Conservation (phyloP, 2,113 vertebrate genomes). For the Girardinichthys multiradiatus region DNA sequence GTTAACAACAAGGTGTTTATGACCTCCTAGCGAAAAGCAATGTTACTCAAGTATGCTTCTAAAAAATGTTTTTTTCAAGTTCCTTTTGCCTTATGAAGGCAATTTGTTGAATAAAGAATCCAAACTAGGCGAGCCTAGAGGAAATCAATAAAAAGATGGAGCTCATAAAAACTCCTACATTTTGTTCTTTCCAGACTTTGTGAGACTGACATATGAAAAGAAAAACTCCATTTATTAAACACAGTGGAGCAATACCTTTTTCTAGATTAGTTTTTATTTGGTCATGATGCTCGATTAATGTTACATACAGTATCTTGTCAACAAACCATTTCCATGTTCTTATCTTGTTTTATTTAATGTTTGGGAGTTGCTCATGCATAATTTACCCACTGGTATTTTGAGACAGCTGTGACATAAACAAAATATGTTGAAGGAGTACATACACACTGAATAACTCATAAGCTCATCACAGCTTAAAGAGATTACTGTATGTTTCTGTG, state of each 20-base stretch:
- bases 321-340: constrained; percentile 20
- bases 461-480: no score
- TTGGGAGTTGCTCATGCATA: no score
- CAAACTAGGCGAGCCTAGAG: constrained; percentile 51
- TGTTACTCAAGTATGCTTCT: constrained; percentile 46
- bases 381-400: no score
- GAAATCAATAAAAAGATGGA: constrained; percentile 70
- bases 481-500: no score
- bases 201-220: constrained; percentile 51
- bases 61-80: constrained; percentile 57
- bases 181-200: constrained; percentile 47
- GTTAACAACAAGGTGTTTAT: constrained; percentile 32
- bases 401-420: no score
- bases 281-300: constrained; percentile 41
- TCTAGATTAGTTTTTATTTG: constrained; percentile 39
- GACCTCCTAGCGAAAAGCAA: constrained; percentile 55
- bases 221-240: constrained; percentile 59
- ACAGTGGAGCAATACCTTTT: constrained; percentile 28
- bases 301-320: constrained; percentile 20
- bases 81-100: constrained; percentile 54
- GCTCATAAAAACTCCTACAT: constrained; percentile 61
- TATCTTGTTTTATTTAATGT: no score
- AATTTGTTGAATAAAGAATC: constrained; percentile 59
- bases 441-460: no score
- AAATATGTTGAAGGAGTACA: no score